These are phyloP conservation scores for Planiliza haematocheilus DNA, from an alignment of 2,113 vertebrate genomes.

Conservation along the genomic window DNA sequence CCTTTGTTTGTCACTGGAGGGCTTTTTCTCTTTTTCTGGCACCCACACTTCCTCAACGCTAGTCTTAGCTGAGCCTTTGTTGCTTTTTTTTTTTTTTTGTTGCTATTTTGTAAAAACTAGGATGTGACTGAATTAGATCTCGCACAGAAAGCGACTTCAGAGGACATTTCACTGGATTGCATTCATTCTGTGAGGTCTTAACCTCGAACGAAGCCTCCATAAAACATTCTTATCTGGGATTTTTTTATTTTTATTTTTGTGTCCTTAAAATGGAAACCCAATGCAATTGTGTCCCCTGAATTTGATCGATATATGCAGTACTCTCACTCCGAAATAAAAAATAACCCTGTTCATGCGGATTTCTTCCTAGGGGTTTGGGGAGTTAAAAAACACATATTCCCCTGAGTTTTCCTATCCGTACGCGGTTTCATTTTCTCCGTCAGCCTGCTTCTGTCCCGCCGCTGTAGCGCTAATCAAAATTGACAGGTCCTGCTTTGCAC, in stretches of 20 bases:
- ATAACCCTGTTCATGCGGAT: constrained; percentile 28
- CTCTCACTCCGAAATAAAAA: constrained; percentile 4
- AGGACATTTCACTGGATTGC: no score
- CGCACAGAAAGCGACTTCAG: no score
- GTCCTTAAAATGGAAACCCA: constrained; percentile 8
- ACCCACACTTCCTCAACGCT: no score
- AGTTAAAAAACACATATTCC: constrained; percentile 47
- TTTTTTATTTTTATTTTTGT: not conserved
- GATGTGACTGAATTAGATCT: no score
- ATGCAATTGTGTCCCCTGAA: not conserved
- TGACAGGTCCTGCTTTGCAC: constrained; percentile 66
- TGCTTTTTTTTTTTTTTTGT: no score
- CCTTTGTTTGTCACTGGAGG: constrained; percentile 30
- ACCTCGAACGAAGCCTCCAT: no score
- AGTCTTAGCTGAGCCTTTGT: no score
- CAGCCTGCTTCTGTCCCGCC: constrained; percentile 9
- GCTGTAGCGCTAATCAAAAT: constrained; percentile 63
- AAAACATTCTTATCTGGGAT: not conserved
- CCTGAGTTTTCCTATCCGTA: constrained; percentile 40
- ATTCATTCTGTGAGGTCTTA: no score
- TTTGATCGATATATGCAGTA: constrained; percentile 3
- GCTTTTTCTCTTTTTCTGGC: no score
- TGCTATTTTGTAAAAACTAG: no score
- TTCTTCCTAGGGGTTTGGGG: constrained; percentile 25
- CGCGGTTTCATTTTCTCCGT: constrained; percentile 12